Conservation (phyloP, 2,888 invertebrate species). For the Ophonus ardosiacus region DNA sequence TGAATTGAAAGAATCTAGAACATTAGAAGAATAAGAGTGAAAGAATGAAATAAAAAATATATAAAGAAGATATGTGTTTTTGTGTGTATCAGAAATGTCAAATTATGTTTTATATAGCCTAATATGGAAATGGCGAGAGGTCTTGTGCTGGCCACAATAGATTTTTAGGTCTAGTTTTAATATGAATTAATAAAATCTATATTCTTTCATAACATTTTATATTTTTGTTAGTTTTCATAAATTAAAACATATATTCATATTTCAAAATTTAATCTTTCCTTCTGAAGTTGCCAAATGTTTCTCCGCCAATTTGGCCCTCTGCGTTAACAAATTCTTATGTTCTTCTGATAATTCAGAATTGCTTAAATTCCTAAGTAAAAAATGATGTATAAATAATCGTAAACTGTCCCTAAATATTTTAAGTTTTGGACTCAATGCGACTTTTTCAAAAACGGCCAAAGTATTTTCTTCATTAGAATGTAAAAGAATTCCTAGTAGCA, state of each 20-base stretch:
- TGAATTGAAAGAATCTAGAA: too few relatives aligned
- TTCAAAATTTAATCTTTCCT: constrained; percentile 48
- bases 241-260: neutral
- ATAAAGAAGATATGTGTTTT: too few relatives aligned
- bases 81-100: too few relatives aligned
- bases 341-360: constrained; percentile 75
- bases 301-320: constrained; percentile 82
- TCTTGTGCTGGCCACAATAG: too few relatives aligned
- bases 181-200: too few relatives aligned
- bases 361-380: constrained; percentile 83
- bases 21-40: too few relatives aligned
- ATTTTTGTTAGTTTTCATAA: neutral
- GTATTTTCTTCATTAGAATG: constrained; percentile 80
- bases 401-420: constrained; percentile 90
- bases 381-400: constrained; percentile 91
- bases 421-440: constrained; percentile 85
- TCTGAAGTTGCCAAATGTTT: constrained; percentile 78
- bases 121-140: too few relatives aligned
- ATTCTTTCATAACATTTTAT: too few relatives aligned
- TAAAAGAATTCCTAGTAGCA: constrained; percentile 86
- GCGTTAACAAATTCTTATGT: constrained; percentile 77
- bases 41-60: too few relatives aligned
- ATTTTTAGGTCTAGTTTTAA: too few relatives aligned
- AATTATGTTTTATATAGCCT: too few relatives aligned
- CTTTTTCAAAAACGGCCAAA: constrained; percentile 83